Base-by-base conservation (phyloP, 30 jellyfish, hydroid and myxozoan species). In the Cassiopea xamachana region DNA sequence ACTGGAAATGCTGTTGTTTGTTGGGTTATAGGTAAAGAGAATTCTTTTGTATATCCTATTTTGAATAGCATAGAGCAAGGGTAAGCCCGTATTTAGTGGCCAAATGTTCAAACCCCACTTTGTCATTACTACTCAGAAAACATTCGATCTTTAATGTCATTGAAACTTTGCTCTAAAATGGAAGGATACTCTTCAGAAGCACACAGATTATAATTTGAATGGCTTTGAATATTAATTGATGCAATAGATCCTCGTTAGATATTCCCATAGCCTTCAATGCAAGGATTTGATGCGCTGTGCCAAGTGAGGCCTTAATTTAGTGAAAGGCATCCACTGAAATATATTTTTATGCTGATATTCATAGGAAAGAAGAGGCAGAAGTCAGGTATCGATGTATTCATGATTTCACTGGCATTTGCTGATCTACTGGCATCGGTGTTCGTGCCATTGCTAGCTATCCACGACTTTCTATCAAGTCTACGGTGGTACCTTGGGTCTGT, bases 381-480 rank as follows among this genome's bases (percentile, higher is more conserved):
- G 9, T 44, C 95, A 2, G 91, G 95, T 0, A 75, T 87, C 9
- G 95, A 88, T 55, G 86, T 69, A 3, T 88, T 79, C 84, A 75
- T 80, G 68, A 18, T 80, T 69, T 88, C 95, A 7, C 46, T 88
- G 48, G 95, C 91, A 18, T 55, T 59, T 12, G 88, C 95, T 9
- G 95, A 88, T 60, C 58, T 88, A 3, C 68, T 88, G 64, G 91
- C 91, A 15, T 88, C 91, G 1, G 2, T 79, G 10, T 88, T 88
- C 14, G 87, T 88, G 15, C 95, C 91, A 48, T 1, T 88, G 1
- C 48, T 71, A 6, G 51, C 83, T 51, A 58, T 81, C 10, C 51
- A 86, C 60, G 95, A 88, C 51, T 44, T 88, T n/a, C 13, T 75
- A 13, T 46, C 82, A 15, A 50, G 73, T 13, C 1, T 69, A 5